Evolutionary conservation across 1,140 invertebrate species (phyloP).

Genomic region (Dreissena rostriformis): DNA sequence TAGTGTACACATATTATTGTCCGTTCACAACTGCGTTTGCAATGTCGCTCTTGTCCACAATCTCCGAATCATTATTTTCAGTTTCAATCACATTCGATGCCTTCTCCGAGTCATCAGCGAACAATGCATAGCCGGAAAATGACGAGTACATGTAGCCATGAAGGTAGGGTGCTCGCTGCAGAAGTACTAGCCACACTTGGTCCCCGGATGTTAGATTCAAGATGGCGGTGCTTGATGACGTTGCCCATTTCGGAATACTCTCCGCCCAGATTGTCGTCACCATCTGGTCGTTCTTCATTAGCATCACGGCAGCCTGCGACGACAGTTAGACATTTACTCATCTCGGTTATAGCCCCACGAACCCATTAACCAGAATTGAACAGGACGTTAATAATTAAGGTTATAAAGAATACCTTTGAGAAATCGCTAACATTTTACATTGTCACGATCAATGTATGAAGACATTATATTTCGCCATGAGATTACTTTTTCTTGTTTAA

Average conservation of each 20-base stretch:
- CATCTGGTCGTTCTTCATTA: conserved; percentile 76
- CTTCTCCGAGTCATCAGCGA: conserved; percentile 62
- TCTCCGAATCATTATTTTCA: background rate
- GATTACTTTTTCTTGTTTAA: too few species aligned
- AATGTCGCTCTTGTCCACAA: too few species aligned
- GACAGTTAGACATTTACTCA: background rate
- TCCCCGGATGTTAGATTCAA: conserved; percentile 74
- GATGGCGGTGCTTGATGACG: conserved; percentile 77
- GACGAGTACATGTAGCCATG: conserved; percentile 81
- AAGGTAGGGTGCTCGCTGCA: conserved; percentile 73
- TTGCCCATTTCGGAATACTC: conserved; percentile 79
- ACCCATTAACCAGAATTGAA: too few species aligned
- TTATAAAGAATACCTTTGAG: too few species aligned
- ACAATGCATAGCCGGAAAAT: conserved; percentile 78
- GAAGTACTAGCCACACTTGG: conserved; percentile 77
- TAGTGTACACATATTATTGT: too few species aligned
- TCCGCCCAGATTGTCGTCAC: conserved; percentile 80
- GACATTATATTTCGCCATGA: too few species aligned
- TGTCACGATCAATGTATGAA: too few species aligned
- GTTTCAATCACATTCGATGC: background rate
- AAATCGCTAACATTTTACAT: too few species aligned
- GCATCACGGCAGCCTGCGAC: conserved; percentile 78
- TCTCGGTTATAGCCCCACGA: background rate
- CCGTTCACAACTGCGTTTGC: too few species aligned
- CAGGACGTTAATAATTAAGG: too few species aligned